Evolutionary conservation across 2,113 vertebrate genomes (phyloP), one percentile per base, ranked within the genome.

Genomic region (Erythrolamprus reginae): DNA sequence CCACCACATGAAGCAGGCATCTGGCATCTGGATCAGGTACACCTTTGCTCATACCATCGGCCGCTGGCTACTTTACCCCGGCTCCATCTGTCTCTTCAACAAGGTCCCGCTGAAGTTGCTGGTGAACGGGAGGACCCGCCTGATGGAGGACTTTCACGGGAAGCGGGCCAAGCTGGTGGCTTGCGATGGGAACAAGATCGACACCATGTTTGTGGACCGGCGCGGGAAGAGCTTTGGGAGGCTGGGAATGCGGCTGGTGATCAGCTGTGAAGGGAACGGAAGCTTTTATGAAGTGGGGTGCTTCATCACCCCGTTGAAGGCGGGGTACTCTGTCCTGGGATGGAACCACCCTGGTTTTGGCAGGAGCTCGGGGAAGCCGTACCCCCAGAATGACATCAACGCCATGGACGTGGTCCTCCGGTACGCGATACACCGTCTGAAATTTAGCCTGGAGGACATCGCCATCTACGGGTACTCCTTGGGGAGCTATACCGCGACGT

Each of bases 281-380:
- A 98, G 98, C 38, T 99, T 99, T 94, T 99, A 99, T 0, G 98
- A 99, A 95, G 97, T 98, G 91, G 98, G 98, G 90, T 99, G 98
- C 92, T 96, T 98, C 94, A 97, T 97, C 82, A 98, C 98, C 0
- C 98, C 98, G 0, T 95, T 99, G 55, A 98, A 98, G 90, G 98
- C 97, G 7, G 98, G 98, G 12, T 99, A 98, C 93, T 99, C 98
- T 0, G 98, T 98, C 5, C 95, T 99, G 89, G 98, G 98, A 55
- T 99, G 98, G 98, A 98, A 98, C 95, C 98, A 98, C 91, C 98
- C 98, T 0, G 98, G 98, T 10, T 98, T 98, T 58, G 98, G 96
- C 38, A 97, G 97, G 90, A 98, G 98, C 89, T 98, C 98, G 0
- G 98, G 98, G 5, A 97, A 97, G 0, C 98, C 98, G 0, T 98